phyloP scores from a whole-genome alignment of 1,140 invertebrate genomes.

The Whitmania pigra region DNA sequence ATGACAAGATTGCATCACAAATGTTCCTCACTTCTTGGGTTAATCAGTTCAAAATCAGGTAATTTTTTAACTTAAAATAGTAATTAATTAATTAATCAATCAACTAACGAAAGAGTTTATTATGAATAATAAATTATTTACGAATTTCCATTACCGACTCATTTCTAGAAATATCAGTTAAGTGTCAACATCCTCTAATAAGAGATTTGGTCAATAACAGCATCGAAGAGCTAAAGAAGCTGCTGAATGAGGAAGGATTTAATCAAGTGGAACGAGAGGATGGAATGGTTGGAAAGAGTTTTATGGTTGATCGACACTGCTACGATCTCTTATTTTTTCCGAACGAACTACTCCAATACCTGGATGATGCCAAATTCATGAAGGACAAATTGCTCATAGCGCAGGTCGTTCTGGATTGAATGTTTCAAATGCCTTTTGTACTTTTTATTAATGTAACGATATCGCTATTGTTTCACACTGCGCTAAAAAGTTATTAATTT shows the following conservation, averaged over 20 bases:
- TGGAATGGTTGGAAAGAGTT: conserved; percentile 27
- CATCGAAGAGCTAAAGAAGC: conserved; percentile 28
- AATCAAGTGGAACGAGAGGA: conserved; percentile 18
- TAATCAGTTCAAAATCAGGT: conserved; percentile 34
- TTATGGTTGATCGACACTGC: conserved; percentile 32
- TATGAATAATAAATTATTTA: neutral
- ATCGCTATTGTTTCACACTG: too few species aligned
- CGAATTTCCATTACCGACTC: neutral
- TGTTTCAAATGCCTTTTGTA: neutral
- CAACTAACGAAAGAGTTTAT: neutral
- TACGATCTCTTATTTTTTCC: conserved; percentile 33
- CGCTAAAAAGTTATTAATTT: too few species aligned
- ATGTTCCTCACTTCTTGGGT: conserved; percentile 35
- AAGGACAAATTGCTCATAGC: conserved; percentile 28
- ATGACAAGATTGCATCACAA: conserved; percentile 26
- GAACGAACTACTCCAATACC: conserved; percentile 24
- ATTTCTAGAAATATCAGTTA: neutral
- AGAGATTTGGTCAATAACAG: conserved; percentile 25
- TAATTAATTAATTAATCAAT: too few species aligned
- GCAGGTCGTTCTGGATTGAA: conserved; percentile 27
- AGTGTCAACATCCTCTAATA: neutral
- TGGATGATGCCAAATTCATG: conserved; percentile 27
- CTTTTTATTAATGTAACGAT: too few species aligned
- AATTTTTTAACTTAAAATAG: conserved; percentile 16
- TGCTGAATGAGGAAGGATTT: conserved; percentile 31